These are phyloP conservation scores for Coendou prehensilis DNA, from an alignment of 2,797 vertebrate genomes.

Conservation along the genomic window DNA sequence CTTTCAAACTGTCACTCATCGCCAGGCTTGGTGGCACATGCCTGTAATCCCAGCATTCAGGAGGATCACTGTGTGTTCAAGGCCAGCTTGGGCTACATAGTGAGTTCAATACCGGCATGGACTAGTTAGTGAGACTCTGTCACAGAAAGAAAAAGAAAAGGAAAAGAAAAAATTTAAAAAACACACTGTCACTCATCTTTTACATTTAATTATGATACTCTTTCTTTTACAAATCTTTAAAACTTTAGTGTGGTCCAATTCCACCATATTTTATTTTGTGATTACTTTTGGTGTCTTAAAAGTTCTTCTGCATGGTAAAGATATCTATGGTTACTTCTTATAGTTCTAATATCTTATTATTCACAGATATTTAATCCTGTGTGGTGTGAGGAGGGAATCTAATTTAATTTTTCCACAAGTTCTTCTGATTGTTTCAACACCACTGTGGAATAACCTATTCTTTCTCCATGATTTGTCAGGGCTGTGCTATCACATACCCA, in stretches of 20 bases:
- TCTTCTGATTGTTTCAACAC: background rate
- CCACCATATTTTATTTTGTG: background rate
- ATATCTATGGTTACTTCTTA: background rate
- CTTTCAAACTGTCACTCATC: background rate
- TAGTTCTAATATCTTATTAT: background rate
- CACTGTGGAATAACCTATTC: background rate
- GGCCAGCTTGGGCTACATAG: background rate
- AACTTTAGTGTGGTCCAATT: background rate
- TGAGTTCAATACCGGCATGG: background rate
- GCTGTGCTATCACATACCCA: background rate
- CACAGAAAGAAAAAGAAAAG: background rate
- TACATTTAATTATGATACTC: background rate
- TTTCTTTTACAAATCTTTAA: constrained; percentile 8
- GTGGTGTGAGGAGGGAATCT: background rate
- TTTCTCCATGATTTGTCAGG: background rate
- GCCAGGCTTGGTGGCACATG: background rate
- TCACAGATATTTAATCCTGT: background rate
- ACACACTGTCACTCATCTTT: background rate
- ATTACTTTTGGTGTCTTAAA: background rate
- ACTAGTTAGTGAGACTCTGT: background rate
- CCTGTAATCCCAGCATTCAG: background rate
- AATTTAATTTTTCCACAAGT: background rate
- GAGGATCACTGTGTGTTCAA: background rate
- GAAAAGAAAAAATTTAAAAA: background rate
- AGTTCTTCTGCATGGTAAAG: background rate